These are phyloP conservation scores for Megalops cyprinoides DNA, from an alignment of 2,797 vertebrate species.

Conservation along the genomic window DNA sequence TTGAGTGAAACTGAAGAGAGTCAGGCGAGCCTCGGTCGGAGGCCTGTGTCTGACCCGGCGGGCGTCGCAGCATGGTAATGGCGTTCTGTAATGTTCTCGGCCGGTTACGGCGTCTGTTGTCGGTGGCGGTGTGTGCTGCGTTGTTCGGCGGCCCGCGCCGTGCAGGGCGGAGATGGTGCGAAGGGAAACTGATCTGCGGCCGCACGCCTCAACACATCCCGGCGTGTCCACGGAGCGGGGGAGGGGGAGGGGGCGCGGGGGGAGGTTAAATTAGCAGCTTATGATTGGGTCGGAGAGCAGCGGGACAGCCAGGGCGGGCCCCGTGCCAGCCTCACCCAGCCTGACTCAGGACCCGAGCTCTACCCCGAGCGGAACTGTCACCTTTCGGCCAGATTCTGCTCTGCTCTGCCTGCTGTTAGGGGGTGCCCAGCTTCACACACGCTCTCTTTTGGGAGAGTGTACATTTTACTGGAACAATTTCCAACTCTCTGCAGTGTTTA, in stretches of 20 bases:
- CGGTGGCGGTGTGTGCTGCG: background rate
- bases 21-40: too few species aligned
- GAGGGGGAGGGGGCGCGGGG: background rate
- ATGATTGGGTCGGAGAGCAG: background rate
- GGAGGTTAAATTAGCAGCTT: background rate
- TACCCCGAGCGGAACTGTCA: background rate
- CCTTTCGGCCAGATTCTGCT: background rate
- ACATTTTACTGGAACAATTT: too few species aligned
- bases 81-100: background rate
- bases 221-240: background rate
- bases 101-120: background rate
- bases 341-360: background rate
- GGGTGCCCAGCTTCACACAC: too few species aligned
- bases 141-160: background rate
- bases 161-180: background rate
- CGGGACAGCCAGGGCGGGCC: background rate
- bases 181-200: conserved; percentile 1
- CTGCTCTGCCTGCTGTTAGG: too few species aligned
- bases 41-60: background rate
- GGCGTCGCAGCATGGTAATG: background rate
- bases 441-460: too few species aligned
- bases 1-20: too few species aligned
- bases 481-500: too few species aligned
- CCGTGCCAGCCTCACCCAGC: background rate
- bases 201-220: conserved; percentile 13